Evolutionary conservation across 2,888 invertebrate genomes (phyloP), one percentile per base, ranked within the genome.

Genomic region (Altica lythri): DNA sequence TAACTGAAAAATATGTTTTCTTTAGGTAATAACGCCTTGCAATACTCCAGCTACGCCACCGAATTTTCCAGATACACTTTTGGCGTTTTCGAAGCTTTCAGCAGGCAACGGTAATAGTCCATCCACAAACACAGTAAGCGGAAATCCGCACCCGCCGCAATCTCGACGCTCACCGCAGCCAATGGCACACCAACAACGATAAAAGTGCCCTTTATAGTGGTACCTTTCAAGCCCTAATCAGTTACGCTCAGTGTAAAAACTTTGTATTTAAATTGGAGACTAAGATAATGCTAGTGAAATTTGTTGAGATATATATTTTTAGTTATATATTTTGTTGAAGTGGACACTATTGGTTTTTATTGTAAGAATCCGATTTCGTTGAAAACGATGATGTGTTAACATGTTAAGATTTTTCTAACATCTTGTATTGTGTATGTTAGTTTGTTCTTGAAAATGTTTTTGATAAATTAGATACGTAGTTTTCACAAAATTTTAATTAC

Each of bases 31-130:
- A 82, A 92, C 94, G 44, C 95, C 94, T 13, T 92, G 93, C 70
- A 95, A 95, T 76, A 95, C 94, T 53, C 95, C 95, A 46, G 94
- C 94, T 44, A 95, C 95, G 40, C 95, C 94, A 38, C 94, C 95
- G 22, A 94, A 93, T 77, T 95, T 95, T 73, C 94, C 94, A 2
- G 95, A 95, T 72, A 89, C 94, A 17, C 79, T 95, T 60, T 81
- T 91, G 60, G 92, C 93, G 47, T 91, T 95, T 75, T 91, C 92
- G 8, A 90, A 92, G 72, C 82, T 94, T 80, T 90, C 92, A 16
- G 89, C 92, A 47, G 80, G 83, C 35, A 83, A 83, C 42, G 79
- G 78, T 62, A 79, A 77, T 52, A 78, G 79, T 29, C 77, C 78
- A 30, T 68, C 78, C 67, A 77, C 83, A 55, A 34, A 34, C 9